A percentile compares a stretch with the other conserved stretches of the same genome.
Evolutionary conservation across 2,113 vertebrate genomes (phyloP).

Genomic region (Elephantulus edwardii): DNA sequence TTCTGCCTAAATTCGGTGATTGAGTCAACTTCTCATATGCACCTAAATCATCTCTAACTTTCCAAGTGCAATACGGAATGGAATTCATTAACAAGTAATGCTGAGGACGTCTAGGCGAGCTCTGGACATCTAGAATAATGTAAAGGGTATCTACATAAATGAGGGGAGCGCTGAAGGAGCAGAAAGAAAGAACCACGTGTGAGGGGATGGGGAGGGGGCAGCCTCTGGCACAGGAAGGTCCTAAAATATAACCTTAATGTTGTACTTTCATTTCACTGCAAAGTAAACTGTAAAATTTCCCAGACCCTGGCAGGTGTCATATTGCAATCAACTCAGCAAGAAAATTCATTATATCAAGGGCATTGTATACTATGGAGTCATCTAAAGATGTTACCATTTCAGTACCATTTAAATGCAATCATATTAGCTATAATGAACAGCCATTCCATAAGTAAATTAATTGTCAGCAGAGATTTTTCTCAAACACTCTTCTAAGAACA

Average conservation of each 20-base stretch:
- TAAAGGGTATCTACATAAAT: neutral
- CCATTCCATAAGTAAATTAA: constrained; percentile 3
- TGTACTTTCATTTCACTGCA: constrained; percentile 15
- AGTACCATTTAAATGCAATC: neutral
- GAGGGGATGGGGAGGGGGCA: neutral
- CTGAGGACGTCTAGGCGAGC: neutral
- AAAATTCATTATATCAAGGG: neutral
- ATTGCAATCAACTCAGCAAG: constrained; percentile 24
- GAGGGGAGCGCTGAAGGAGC: too few relatives aligned
- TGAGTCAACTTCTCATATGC: neutral
- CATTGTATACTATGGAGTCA: neutral
- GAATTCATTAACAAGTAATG: neutral
- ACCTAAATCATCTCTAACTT: neutral
- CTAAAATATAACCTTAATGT: neutral
- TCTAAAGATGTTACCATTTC: neutral
- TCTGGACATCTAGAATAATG: neutral
- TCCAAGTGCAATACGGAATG: neutral
- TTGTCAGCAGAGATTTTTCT: neutral
- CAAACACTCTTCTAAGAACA: constrained; percentile 34
- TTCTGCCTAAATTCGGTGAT: neutral
- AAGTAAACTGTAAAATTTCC: constrained; percentile 5
- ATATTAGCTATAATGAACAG: neutral
- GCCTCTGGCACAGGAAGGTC: neutral
- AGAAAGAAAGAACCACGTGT: constrained; percentile 5
- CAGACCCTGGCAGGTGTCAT: neutral